These are phyloP conservation scores for Garra rufa DNA, from an alignment of 2,113 vertebrate genomes.

Conservation along the genomic window DNA sequence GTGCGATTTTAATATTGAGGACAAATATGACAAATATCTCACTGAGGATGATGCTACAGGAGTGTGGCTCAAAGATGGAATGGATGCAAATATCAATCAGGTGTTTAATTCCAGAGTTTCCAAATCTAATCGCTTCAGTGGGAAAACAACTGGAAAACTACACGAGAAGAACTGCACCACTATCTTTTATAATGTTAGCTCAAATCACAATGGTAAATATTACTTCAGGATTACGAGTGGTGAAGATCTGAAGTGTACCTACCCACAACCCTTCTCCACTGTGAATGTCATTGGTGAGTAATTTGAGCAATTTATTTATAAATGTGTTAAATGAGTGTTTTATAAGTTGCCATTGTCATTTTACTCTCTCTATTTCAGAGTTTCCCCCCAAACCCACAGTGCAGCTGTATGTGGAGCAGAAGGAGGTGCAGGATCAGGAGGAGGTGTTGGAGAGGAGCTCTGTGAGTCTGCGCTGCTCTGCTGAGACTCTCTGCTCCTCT, in stretches of 20 bases:
- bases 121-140: neutral
- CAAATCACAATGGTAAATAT: neutral
- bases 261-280: no score
- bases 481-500: no score
- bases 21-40: rapidly evolving
- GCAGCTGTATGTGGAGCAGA: no score
- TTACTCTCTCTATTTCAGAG: no score
- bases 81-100: rapidly evolving
- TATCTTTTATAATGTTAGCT: neutral
- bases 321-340: no score
- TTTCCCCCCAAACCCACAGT: no score
- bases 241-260: neutral
- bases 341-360: no score
- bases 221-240: neutral
- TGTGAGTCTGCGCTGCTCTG: no score
- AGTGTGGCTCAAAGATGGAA: rapidly evolving
- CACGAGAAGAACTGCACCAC: neutral
- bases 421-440: no score
- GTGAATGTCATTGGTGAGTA: neutral
- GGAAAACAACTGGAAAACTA: neutral
- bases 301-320: neutral
- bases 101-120: neutral
- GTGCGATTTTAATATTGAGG: rapidly evolving
- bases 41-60: neutral
- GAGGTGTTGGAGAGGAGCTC: no score